Conservation (phyloP, 2,888 invertebrate species). For the Eugnorisma glareosa region DNA sequence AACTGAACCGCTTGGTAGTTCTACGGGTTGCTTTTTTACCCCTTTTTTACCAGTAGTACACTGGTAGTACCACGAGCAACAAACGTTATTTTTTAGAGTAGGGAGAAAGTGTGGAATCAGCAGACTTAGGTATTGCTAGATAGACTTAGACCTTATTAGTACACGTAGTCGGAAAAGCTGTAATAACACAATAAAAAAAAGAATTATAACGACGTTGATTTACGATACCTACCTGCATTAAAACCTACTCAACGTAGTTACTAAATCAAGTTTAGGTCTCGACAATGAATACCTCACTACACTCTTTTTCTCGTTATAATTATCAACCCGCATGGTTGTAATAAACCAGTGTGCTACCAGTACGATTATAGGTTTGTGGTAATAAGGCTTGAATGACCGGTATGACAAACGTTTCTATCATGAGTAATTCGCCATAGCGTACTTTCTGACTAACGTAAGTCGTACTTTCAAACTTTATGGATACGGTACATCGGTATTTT, state of each 20-base stretch:
- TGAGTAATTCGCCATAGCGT: too few species aligned
- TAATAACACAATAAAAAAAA: neutral
- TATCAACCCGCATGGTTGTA: slow-evolving; percentile 6
- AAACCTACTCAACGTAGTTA: neutral
- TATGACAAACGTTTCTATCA: neutral
- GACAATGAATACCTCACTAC: neutral
- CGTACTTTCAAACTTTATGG: too few species aligned
- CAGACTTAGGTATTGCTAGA: neutral
- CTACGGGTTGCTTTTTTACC: too few species aligned
- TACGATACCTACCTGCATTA: neutral
- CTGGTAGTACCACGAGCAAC: too few species aligned
- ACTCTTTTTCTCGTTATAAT: slow-evolving; percentile 1
- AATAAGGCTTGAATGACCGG: neutral
- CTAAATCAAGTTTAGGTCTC: neutral
- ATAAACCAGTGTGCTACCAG: neutral
- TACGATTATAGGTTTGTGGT: neutral
- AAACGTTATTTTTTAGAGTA: neutral
- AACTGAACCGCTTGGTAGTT: too few species aligned
- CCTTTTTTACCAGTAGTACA: too few species aligned
- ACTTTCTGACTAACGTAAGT: too few species aligned
- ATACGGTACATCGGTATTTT: too few species aligned
- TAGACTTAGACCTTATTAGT: neutral
- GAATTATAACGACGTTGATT: neutral
- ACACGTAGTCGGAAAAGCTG: neutral
- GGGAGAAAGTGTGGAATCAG: neutral